phyloP scores from a whole-genome alignment of 2,888 invertebrate species.

The Agriotes lineatus region DNA sequence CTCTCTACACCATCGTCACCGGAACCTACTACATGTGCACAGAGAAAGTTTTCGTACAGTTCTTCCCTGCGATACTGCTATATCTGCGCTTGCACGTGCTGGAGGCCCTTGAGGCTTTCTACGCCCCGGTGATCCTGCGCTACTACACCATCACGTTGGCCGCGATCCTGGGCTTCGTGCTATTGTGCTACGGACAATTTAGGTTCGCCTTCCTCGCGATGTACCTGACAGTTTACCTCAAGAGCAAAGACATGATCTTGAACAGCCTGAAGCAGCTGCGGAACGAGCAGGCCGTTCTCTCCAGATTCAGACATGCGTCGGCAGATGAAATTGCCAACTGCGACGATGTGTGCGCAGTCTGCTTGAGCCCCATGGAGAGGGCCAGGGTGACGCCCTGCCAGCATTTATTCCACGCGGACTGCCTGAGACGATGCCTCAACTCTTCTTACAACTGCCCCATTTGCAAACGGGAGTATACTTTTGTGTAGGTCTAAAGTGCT shows the following conservation, averaged over 20 bases:
- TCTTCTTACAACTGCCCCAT: conserved; percentile 79
- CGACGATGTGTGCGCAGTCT: conserved; percentile 85
- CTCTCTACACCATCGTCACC: conserved; percentile 75
- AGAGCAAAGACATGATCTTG: conserved; percentile 73
- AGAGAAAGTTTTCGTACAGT: conserved; percentile 78
- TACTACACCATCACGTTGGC: conserved; percentile 72
- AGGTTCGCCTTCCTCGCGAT: conserved; percentile 71
- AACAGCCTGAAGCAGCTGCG: conserved; percentile 70
- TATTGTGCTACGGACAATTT: conserved; percentile 71
- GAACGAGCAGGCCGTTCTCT: conserved; percentile 73
- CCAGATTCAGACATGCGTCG: conserved; percentile 75
- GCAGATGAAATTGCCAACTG: conserved; percentile 75
- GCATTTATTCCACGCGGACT: conserved; percentile 84
- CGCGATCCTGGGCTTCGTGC: conserved; percentile 69
- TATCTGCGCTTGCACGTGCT: conserved; percentile 73
- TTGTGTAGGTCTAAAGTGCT: conserved; percentile 41
- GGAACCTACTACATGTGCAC: conserved; percentile 79
- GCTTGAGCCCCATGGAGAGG: conserved; percentile 76
- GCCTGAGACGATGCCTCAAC: conserved; percentile 80
- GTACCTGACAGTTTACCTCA: conserved; percentile 77
- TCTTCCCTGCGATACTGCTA: conserved; percentile 72
- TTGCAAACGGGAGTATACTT: conserved; percentile 76
- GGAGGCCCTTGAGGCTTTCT: conserved; percentile 79
- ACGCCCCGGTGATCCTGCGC: conserved; percentile 76
- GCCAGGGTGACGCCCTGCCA: conserved; percentile 84